phyloP scores from a whole-genome alignment of 2,113 vertebrate species.

The Carollia perspicillata region DNA sequence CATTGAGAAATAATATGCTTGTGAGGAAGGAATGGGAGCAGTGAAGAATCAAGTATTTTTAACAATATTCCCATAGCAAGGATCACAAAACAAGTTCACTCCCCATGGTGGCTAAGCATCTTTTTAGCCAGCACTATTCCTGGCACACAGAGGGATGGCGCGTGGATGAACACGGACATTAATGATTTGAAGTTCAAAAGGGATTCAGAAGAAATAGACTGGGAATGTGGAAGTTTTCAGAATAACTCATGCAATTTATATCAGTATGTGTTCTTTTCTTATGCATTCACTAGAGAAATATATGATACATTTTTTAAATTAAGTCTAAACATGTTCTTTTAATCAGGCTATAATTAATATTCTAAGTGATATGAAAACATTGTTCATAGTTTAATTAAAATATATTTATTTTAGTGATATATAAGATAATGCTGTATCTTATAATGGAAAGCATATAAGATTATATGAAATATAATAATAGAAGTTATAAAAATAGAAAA shows the following conservation, averaged over 20 bases:
- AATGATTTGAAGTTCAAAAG: not conserved
- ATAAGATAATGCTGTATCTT: conserved; percentile 3
- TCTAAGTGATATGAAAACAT: not conserved
- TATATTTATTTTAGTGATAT: not conserved
- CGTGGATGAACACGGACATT: not conserved
- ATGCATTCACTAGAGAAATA: not conserved
- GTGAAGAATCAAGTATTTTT: not conserved
- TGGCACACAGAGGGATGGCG: not conserved
- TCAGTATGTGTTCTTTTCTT: not conserved
- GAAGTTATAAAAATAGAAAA: not conserved
- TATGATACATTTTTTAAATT: not conserved
- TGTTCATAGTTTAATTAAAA: not conserved
- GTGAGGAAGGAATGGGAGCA: not conserved
- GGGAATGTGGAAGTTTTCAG: not conserved
- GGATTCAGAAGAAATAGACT: conserved; percentile 7
- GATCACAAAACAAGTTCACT: not conserved
- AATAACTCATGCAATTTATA: not conserved
- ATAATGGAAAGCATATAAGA: not conserved
- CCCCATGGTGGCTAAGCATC: not conserved
- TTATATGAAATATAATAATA: not conserved
- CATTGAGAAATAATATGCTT: not conserved
- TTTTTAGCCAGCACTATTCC: not conserved
- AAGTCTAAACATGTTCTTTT: not conserved
- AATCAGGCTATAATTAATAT: conserved; percentile 44
- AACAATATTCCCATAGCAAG: not conserved